Base-by-base conservation (phyloP, 2,888 invertebrate genomes). In the Netelia inedita region DNA sequence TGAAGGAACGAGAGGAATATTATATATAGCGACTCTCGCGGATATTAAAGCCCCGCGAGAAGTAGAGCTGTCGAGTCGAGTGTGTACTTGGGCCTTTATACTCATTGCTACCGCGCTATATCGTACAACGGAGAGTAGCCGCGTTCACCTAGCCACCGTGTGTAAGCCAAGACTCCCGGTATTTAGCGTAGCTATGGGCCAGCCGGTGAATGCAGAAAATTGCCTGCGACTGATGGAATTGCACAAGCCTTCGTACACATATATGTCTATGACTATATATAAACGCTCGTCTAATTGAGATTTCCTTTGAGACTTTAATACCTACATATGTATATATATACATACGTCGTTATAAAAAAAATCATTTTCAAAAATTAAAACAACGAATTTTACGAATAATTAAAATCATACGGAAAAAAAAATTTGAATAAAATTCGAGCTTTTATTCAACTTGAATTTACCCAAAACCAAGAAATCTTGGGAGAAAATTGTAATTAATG, bases 151-250 rank as follows among this genome's bases (percentile, higher is more conserved):
- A 78, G 46, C 28, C 28, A 28, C 5, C 28, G 69, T 59, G 5
- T 55, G 57, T 59, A 57, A 72, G 69, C 69, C 43, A 14, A 68
- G 28, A 78, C 69, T 35, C 59, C 59, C 68, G 28, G 68, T 68
- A 75, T 82, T 46, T 75, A 71, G 63, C 59, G 14, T 55, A 28
- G 68, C 68, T 19, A 14, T 53, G 46, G 46, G 35, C 21, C 61
- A 69, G 28, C 5, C 66, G 72, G 19, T n/a, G 66, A 82, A 65
- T 66, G 53, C 46, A 72, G 66, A 82, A 82, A 73, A 82, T 73
- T 79, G 78, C 78, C 41, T 19, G 23, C 73, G 55, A 79, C 73
- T 73, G 73, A 28, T 61, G 61, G 50, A 79, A 79, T 79, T 82
- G 78, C 78, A 46, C 82, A 63, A 63, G 57, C 50, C 50, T 68